Evolutionary conservation across 2,113 vertebrate species (phyloP).

Genomic region (Beaufortia kweichowensis): DNA sequence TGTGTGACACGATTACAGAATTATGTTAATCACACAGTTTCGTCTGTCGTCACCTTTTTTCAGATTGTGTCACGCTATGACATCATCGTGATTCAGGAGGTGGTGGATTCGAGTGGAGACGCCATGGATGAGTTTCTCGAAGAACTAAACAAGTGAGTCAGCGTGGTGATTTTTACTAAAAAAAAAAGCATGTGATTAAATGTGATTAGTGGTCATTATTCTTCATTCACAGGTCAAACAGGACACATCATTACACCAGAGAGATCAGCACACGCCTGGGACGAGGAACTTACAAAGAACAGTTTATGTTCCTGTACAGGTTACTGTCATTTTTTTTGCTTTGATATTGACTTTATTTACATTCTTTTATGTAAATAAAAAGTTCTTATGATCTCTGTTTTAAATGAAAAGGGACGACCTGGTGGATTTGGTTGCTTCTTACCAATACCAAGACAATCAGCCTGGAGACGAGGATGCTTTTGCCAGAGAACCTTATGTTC

Average conservation of each 20-base stretch:
- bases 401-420: slow-evolving; percentile 64
- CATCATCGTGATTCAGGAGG: slow-evolving; percentile 76
- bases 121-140: slow-evolving; percentile 62
- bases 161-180: background rate
- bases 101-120: slow-evolving; percentile 67
- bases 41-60: background rate
- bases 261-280: slow-evolving; percentile 71
- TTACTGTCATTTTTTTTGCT: slow-evolving; percentile 34
- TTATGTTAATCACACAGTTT: background rate
- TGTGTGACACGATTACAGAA: background rate
- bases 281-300: slow-evolving; percentile 74
- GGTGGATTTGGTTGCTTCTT: slow-evolving; percentile 65
- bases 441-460: slow-evolving; percentile 71
- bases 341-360: background rate
- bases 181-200: background rate
- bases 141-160: slow-evolving; percentile 69
- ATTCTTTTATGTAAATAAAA: too few relatives aligned
- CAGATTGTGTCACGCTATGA: slow-evolving; percentile 77
- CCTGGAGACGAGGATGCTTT: slow-evolving; percentile 67
- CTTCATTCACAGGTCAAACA: slow-evolving; percentile 48
- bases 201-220: background rate
- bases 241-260: slow-evolving; percentile 62
- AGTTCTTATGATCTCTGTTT: slow-evolving; percentile 16
- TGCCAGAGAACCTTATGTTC: slow-evolving; percentile 73
- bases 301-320: slow-evolving; percentile 78